Base-by-base conservation (phyloP, 2,113 vertebrate genomes). In the Scomber japonicus region DNA sequence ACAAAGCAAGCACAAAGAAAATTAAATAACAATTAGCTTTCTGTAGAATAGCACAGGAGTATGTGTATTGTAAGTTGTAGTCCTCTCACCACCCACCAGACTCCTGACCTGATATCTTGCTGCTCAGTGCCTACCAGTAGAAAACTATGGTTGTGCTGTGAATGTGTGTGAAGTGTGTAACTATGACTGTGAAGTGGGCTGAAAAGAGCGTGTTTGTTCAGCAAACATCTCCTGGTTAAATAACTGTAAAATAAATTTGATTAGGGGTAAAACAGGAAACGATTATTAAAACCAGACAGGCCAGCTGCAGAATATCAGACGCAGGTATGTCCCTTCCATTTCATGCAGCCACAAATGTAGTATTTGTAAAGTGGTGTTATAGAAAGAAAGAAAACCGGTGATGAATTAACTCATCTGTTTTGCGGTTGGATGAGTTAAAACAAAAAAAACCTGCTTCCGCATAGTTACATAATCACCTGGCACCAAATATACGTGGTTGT, bases 1-100 rank as follows among this genome's bases (percentile, higher is more conserved):
- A 78, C 31, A 57, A 61, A 79, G 31, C 67, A 57, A 40, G 71
- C 17, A 54, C 12, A 40, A 9, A 2, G 2, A 14, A 53, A 68
- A 3, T 54, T 60, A 56, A 56, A 70, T 68, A 31, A 51, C 12
- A 21, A 16, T 53, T 71, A 51, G 15, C 2, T 51, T 73, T 7
- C 35, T 1, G 3, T 48, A 67, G 7, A 65, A 35, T 8, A 46
- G 2, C n/a, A 40, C 14, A 56, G 3, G 70, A 31, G 27, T 3
- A 5, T 40, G 10, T 15, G 24, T 12, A 4, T 21, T 66, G 27
- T 21, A 16, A 61, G 44, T 55, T 11, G 5, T 15, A 48, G 17
- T 31, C 7, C 45, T 6, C 10, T 19, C 11, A 3, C 35, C 9
- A 40, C 35, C 35, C 7, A 1, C 13, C 17, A 13, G 17, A 13